Base-by-base conservation (phyloP, 53 echinoderm and acorn worm species). In the Arbacia lixula region DNA sequence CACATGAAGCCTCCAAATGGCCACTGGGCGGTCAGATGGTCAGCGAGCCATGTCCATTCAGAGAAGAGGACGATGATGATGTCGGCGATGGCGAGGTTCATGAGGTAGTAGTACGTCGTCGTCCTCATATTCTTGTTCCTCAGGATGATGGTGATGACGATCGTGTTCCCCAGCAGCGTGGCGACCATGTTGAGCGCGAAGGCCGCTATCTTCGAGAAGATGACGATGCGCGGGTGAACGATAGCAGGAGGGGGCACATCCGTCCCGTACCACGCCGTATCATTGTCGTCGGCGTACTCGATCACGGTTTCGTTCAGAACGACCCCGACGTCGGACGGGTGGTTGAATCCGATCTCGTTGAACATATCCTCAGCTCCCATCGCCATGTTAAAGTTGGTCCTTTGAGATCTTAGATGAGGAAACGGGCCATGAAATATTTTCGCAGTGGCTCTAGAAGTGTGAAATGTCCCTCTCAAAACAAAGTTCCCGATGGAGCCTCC, bases 41-140 rank as follows among this genome's bases (percentile, higher is more conserved):
- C 65, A 12, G 89, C 72, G 30, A 94, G 68, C 63, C 78, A 89
- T 1, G 87, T 81, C 97, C 97, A 97, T 68, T 92, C 92, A 2
- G 92, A 69, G 39, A 94, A 86, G 8, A 83, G 29, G 2, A 94
- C 94, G 31, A 97, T 92, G 29, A 58, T 87, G 49, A 96, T 83
- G 56, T 94, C 94, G 36, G 94, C 94, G 2, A 94, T 84, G 14
- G 97, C 97, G 33, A 97, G 61, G 66, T 97, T 97, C 72, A 94
- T 81, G 34, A 94, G 83, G 60, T 94, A 94, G 68, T 88, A 94
- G 78, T 97, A 93, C 9, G 97, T 97, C 6, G 89, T 85, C 37
- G 86, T 90, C 20, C 94, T 89, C 91, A 96, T 94, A 71, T 96
- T 96, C 66, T 85, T 84, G 76, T 93, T 93, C 51, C 84, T 78